Evolutionary conservation across 2,888 invertebrate species (phyloP).

Genomic region (Hirudinaria manillensis): DNA sequence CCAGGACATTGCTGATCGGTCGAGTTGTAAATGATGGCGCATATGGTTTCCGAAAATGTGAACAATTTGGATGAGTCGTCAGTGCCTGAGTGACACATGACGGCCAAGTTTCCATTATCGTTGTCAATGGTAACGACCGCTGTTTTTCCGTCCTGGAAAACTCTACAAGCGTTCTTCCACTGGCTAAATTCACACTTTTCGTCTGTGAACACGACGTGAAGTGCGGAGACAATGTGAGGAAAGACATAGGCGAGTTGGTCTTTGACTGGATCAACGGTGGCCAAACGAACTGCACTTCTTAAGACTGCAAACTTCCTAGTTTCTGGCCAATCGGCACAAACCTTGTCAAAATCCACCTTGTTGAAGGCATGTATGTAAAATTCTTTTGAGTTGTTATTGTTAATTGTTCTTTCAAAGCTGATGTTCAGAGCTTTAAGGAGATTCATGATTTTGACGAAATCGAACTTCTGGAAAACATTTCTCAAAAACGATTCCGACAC

Average conservation of each 20-base stretch:
- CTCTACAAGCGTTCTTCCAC: constrained; percentile 29
- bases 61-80: constrained; percentile 15
- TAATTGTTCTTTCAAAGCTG: constrained; percentile 22
- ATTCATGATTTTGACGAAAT: constrained; percentile 20
- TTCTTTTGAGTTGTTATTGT: constrained; percentile 17
- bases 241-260: constrained; percentile 19
- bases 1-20: constrained; percentile 22
- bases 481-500: constrained; percentile 11
- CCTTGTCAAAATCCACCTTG: constrained; percentile 21
- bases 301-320: neutral
- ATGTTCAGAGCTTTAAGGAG: constrained; percentile 19
- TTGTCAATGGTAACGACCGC: constrained; percentile 19
- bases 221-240: neutral
- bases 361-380: constrained; percentile 26
- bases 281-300: constrained; percentile 13
- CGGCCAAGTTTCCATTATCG: neutral
- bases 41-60: constrained; percentile 19
- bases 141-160: constrained; percentile 2
- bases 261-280: neutral
- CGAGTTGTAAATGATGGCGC: constrained; percentile 20
- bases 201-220: constrained; percentile 5
- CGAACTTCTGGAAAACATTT: constrained; percentile 10
- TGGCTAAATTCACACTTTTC: constrained; percentile 19
- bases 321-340: constrained; percentile 1
- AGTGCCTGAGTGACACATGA: constrained; percentile 11